phyloP scores from a whole-genome alignment of 2,113 vertebrate species.

The Falcunculus frontatus region DNA sequence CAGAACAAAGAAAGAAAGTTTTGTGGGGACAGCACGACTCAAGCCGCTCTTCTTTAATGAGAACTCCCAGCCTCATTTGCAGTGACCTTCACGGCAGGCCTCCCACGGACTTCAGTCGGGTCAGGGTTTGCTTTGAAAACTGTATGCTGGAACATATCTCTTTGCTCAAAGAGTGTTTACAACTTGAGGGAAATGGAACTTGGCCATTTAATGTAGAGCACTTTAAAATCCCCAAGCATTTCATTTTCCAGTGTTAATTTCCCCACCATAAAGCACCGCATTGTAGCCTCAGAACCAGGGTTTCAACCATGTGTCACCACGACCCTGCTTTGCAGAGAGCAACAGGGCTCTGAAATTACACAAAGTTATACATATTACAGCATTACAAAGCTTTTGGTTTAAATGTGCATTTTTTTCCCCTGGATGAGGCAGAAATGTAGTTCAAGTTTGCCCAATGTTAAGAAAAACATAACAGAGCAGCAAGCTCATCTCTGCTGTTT shows the following conservation, averaged over 20 bases:
- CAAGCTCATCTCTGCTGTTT: neutral
- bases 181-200: neutral
- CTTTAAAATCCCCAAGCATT: neutral
- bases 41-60: neutral
- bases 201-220: neutral
- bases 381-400: neutral
- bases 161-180: neutral
- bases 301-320: neutral
- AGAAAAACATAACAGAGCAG: neutral
- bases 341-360: neutral
- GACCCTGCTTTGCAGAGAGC: neutral
- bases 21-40: neutral
- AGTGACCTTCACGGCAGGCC: neutral
- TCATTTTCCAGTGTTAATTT: neutral
- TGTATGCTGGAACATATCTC: neutral
- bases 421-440: neutral
- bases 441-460: neutral
- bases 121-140: constrained; percentile 24
- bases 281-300: neutral
- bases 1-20: neutral
- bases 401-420: neutral
- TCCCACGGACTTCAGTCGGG: neutral
- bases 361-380: neutral
- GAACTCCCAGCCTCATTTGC: neutral
- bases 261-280: neutral